Percentiles rank a stretch among this genome's conserved stretches.
Evolutionary conservation across 1,140 invertebrate species (phyloP).

Genomic region (Drosophila funebris): DNA sequence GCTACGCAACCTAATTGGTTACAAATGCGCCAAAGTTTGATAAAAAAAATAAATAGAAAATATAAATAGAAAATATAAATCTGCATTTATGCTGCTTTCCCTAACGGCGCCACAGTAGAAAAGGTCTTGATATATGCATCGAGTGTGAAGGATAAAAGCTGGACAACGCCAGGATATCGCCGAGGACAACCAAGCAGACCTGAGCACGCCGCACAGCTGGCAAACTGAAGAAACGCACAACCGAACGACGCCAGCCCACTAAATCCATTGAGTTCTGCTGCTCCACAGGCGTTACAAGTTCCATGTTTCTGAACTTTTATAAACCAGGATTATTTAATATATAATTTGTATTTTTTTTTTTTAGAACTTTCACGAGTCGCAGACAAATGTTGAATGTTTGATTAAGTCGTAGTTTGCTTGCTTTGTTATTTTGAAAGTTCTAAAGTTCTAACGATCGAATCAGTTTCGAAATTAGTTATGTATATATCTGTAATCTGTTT

Average conservation of each 20-base stretch:
- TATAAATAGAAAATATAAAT: too few relatives aligned
- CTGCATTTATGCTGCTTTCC: neutral
- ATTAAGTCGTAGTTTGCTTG: neutral
- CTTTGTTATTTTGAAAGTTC: constrained; percentile 22
- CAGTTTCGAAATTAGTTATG: constrained; percentile 11
- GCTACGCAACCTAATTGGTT: too few relatives aligned
- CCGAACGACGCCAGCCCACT: neutral
- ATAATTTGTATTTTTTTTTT: neutral
- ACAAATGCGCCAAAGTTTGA: too few relatives aligned
- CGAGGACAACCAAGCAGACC: constrained; percentile 36
- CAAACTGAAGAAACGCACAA: constrained; percentile 32
- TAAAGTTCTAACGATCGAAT: neutral
- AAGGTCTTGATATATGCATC: constrained; percentile 42
- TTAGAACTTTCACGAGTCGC: neutral
- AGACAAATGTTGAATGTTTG: constrained; percentile 6
- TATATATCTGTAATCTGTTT: constrained; percentile 11
- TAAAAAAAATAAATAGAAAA: too few relatives aligned
- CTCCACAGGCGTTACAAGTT: neutral
- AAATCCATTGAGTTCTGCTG: neutral
- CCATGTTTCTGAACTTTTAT: constrained; percentile 5
- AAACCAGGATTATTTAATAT: neutral
- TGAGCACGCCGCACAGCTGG: constrained; percentile 27
- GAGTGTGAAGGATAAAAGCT: constrained; percentile 51
- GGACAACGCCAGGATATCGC: constrained; percentile 41
- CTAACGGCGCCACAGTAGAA: constrained; percentile 34